Conservation (phyloP, 2,888 invertebrate genomes). For the Caenorhabditis becei region DNA sequence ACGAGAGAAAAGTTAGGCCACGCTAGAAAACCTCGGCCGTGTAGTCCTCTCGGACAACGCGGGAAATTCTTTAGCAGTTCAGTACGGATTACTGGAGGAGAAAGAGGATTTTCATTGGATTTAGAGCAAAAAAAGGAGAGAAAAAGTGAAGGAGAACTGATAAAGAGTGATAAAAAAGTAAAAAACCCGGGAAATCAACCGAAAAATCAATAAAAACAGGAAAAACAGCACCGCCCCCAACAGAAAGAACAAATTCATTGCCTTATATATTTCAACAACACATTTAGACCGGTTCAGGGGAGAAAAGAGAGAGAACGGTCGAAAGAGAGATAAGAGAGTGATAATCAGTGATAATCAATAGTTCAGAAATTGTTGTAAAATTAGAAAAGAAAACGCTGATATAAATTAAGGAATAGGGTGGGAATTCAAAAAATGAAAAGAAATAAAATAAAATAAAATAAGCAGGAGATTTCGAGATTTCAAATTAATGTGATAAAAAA, state of each 20-base stretch:
- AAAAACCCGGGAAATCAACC: not conserved
- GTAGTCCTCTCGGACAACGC: no score
- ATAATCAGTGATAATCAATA: no score
- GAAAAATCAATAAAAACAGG: not conserved
- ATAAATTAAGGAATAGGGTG: not conserved
- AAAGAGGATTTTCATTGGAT: not conserved
- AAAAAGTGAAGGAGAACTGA: not conserved
- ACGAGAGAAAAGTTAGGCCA: no score
- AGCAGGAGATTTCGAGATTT: no score
- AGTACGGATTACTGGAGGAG: no score
- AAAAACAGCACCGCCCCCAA: no score
- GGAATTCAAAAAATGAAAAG: not conserved
- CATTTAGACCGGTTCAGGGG: not conserved
- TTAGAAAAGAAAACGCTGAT: no score
- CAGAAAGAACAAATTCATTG: slow-evolving; percentile 10
- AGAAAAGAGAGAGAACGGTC: not conserved
- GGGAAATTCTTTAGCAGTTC: no score
- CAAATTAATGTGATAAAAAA: no score
- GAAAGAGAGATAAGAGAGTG: no score
- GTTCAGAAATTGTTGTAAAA: no score
- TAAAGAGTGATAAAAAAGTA: slow-evolving; percentile 7
- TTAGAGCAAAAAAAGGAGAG: not conserved
- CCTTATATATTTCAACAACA: not conserved
- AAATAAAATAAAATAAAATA: not conserved
- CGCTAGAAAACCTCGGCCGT: no score